Percentiles rank a stretch among this genome's conserved stretches.
Conservation (phyloP, 1,140 invertebrate species). For the Drosophila nikananu region DNA sequence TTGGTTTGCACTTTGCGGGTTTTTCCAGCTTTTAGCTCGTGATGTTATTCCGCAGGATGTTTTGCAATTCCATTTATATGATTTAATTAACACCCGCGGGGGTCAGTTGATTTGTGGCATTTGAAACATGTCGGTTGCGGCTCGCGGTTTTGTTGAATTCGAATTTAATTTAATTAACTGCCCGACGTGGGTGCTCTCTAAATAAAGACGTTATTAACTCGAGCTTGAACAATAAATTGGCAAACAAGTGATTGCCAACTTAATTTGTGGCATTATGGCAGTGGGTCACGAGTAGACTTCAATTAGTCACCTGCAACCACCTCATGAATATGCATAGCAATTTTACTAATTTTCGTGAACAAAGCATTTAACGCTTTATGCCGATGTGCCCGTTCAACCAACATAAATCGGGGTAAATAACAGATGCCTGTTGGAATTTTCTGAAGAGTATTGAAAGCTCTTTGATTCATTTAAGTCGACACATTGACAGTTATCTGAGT, state of each 20-base stretch:
- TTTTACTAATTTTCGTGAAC: constrained; percentile 26
- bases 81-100: constrained; percentile 63
- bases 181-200: background rate
- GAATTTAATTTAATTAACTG: constrained; percentile 15
- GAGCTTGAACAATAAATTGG: constrained; percentile 19
- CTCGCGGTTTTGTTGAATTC: background rate
- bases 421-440: background rate
- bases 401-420: background rate
- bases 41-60: constrained; percentile 40
- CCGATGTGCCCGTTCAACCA: background rate
- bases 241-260: constrained; percentile 33
- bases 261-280: constrained; percentile 33
- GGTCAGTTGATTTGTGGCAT: constrained; percentile 24
- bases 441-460: background rate
- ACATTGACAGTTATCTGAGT: constrained; percentile 11
- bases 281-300: constrained; percentile 19
- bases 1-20: constrained; percentile 14
- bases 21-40: constrained; percentile 25
- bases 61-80: constrained; percentile 18
- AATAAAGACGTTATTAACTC: constrained; percentile 33
- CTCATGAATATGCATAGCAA: constrained; percentile 38
- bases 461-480: constrained; percentile 11
- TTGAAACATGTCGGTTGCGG: constrained; percentile 6
- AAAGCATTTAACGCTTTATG: constrained; percentile 35
- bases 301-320: constrained; percentile 30